These are phyloP conservation scores for Trinectes maculatus DNA, from an alignment of 2,113 vertebrate genomes.

Conservation along the genomic window DNA sequence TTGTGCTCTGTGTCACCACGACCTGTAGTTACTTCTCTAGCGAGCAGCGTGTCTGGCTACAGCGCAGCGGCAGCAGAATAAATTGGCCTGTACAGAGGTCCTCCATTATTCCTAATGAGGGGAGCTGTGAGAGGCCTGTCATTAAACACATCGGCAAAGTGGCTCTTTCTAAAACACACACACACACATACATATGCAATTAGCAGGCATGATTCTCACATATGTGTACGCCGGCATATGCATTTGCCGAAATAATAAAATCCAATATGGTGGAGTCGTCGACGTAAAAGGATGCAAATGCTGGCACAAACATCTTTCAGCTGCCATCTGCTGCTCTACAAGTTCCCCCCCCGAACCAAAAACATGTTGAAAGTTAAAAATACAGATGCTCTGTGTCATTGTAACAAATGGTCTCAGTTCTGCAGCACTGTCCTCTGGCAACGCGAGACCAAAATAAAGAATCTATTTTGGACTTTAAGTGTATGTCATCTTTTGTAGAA, in stretches of 20 bases:
- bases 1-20: too few species aligned
- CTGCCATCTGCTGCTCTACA: not conserved
- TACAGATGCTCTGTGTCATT: slow-evolving; percentile 2
- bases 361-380: slow-evolving; percentile 9
- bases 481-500: not conserved
- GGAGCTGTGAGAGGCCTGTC: slow-evolving; percentile 32
- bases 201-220: not conserved
- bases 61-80: too few species aligned
- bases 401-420: slow-evolving; percentile 11
- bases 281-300: not conserved
- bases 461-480: slow-evolving; percentile 19
- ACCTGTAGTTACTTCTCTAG: too few species aligned
- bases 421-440: not conserved
- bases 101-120: slow-evolving; percentile 57
- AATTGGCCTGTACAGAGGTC: slow-evolving; percentile 29
- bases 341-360: not conserved
- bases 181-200: not conserved
- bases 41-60: too few species aligned
- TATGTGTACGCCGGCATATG: not conserved
- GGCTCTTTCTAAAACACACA: slow-evolving; percentile 6
- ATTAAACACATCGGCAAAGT: slow-evolving; percentile 51
- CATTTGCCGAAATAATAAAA: slow-evolving; percentile 22
- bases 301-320: not conserved
- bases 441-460: not conserved
- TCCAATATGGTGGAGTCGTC: not conserved